Conservation (phyloP, 2,888 invertebrate species). For the Calameuta filiformis region DNA sequence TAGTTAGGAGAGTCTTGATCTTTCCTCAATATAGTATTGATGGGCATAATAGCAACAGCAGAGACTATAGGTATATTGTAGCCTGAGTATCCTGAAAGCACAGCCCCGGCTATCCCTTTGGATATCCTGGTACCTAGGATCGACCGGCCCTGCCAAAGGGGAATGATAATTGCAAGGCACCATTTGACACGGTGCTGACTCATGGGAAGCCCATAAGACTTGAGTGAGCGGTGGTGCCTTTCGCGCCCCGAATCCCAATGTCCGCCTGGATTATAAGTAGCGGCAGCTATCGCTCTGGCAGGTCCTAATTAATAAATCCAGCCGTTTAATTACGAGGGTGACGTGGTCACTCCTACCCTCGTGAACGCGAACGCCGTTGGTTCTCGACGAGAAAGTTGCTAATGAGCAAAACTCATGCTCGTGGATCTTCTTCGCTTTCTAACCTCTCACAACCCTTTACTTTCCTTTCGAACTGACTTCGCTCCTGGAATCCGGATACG, state of each 20-base stretch:
- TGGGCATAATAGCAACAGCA: not conserved
- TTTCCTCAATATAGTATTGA: not conserved
- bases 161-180: constrained; percentile 7
- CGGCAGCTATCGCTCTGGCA: not conserved
- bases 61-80: not conserved
- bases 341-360: constrained; percentile 8
- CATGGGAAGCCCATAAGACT: constrained; percentile 1
- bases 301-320: constrained; percentile 11
- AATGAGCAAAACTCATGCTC: constrained; percentile 35
- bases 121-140: not conserved
- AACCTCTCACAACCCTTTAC: not conserved
- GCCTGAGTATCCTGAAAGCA: not conserved
- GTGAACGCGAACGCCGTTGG: not conserved
- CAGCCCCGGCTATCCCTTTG: not conserved
- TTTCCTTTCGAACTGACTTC: not conserved
- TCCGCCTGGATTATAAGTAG: not conserved
- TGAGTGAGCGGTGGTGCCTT: not conserved
- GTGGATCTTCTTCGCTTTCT: constrained; percentile 19
- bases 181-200: constrained; percentile 16
- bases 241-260: not conserved
- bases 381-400: constrained; percentile 10
- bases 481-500: not conserved
- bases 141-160: not conserved
- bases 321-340: constrained; percentile 8
- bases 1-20: not conserved